A percentile compares a stretch with the other conserved stretches of the same genome.
These are phyloP conservation scores for Percina caprodes DNA, from an alignment of 2,113 vertebrate genomes.

Conservation along the genomic window DNA sequence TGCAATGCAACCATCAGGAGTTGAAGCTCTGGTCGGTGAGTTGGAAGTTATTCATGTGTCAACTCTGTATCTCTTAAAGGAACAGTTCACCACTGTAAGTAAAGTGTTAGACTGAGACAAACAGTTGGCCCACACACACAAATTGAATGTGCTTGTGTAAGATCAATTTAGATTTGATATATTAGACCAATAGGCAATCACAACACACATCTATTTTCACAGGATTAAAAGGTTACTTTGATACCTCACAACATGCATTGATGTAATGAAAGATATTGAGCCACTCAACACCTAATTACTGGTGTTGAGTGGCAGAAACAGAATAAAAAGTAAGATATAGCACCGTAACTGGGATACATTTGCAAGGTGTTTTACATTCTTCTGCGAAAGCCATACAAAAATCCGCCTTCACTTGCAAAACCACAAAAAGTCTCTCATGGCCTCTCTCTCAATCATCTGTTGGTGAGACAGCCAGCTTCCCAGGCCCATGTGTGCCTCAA, in stretches of 20 bases:
- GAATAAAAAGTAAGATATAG: not conserved
- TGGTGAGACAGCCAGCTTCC: conserved; percentile 35
- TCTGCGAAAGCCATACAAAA: not conserved
- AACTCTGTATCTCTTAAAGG: conserved; percentile 65
- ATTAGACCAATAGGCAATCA: not conserved
- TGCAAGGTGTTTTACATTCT: not conserved
- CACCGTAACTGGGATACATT: too few species aligned
- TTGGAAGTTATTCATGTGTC: conserved; percentile 45
- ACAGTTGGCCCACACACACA: not conserved
- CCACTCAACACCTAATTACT: not conserved
- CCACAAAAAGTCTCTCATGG: not conserved
- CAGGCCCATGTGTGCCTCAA: conserved; percentile 65
- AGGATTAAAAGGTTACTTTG: not conserved
- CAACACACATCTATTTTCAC: not conserved
- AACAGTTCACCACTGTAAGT: conserved; percentile 40
- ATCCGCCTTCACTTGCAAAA: not conserved
- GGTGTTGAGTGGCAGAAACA: not conserved
- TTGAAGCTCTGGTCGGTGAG: conserved; percentile 1
- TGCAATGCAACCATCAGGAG: not conserved
- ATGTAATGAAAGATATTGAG: not conserved
- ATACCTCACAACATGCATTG: not conserved
- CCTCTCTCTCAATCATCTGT: conserved; percentile 3
- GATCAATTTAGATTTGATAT: not conserved
- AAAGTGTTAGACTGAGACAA: not conserved
- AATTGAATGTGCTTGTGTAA: not conserved